Percentiles rank a stretch among this genome's conserved stretches.
Evolutionary conservation across 2,113 vertebrate species (phyloP).

Genomic region (Oncorhynchus mykiss): DNA sequence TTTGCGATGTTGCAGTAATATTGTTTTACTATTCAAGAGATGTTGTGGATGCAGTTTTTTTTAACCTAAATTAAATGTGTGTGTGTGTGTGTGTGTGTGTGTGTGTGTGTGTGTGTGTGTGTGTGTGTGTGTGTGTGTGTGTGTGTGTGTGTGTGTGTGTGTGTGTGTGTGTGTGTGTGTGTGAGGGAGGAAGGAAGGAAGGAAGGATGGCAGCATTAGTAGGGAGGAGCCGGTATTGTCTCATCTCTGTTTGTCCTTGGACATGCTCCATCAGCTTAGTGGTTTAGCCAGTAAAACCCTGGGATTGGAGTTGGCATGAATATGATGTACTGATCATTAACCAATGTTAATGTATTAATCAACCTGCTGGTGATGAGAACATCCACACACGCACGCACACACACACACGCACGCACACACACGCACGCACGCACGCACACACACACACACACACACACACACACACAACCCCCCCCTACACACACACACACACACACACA

Average conservation of each 20-base stretch:
- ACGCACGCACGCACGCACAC: not conserved
- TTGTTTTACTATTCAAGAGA: conserved; percentile 32
- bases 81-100: conserved; percentile 10
- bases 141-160: not conserved
- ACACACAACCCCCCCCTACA: not conserved
- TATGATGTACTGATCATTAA: no score
- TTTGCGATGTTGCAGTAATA: conserved; percentile 35
- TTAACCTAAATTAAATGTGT: conserved; percentile 37
- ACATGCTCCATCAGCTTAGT: no score
- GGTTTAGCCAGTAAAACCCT: no score
- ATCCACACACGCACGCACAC: no score
- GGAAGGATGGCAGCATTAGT: conserved; percentile 6
- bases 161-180: no score
- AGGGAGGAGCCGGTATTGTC: conserved; percentile 18
- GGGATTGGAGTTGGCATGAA: no score
- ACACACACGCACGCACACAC: no score
- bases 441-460: no score
- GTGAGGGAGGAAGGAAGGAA: no score
- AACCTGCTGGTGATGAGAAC: no score
- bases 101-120: not conserved
- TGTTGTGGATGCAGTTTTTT: conserved; percentile 19
- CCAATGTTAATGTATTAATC: no score
- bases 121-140: not conserved
- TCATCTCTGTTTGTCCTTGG: no score
- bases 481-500: not conserved